phyloP scores from a whole-genome alignment of 2,113 vertebrate genomes.

The Rhipidura dahli region DNA sequence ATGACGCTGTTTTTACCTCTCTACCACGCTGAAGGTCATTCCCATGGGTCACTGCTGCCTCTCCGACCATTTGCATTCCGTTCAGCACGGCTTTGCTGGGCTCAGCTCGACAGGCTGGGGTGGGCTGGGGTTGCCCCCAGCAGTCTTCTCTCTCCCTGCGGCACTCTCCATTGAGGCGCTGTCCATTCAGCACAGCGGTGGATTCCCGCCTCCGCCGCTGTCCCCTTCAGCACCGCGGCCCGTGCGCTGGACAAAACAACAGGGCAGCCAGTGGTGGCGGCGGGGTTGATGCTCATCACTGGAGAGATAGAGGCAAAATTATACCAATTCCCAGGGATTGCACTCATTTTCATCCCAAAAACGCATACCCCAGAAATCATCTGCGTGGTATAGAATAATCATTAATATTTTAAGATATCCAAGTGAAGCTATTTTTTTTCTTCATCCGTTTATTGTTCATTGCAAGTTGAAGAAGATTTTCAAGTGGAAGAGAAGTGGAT shows the following conservation, averaged over 20 bases:
- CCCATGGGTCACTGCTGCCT: not conserved
- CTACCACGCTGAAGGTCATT: not conserved
- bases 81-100: no score
- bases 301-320: not conserved
- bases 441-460: not conserved
- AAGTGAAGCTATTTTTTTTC: not conserved
- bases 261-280: fast-evolving
- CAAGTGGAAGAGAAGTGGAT: not conserved
- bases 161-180: not conserved
- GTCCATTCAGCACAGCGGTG: not conserved
- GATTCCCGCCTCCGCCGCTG: fast-evolving
- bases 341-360: not conserved
- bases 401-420: not conserved
- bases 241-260: fast-evolving
- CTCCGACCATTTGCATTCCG: not conserved
- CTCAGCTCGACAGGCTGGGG: not conserved
- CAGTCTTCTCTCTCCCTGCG: not conserved
- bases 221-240: not conserved
- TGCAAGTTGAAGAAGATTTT: not conserved
- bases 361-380: not conserved
- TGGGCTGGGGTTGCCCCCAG: not conserved
- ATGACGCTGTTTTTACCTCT: not conserved
- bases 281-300: not conserved
- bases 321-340: not conserved
- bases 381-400: not conserved